Evolutionary conservation across 2,888 invertebrate genomes (phyloP), one percentile per base, ranked within the genome.

Genomic region (Chrysodeixis includens): DNA sequence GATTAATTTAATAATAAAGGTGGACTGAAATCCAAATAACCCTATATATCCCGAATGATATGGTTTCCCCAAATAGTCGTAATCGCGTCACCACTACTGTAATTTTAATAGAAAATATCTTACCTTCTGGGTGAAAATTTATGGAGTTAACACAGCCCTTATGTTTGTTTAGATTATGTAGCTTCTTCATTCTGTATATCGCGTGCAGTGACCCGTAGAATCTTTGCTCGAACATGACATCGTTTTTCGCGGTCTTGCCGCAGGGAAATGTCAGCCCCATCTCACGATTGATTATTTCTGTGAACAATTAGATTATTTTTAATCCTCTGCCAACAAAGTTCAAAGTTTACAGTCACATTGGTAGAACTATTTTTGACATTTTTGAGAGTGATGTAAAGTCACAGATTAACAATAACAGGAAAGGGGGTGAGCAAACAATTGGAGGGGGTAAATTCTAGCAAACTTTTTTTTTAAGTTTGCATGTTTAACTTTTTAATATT

Each of bases 131-230:
- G 88, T 99, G 99, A 90, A 99, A 99, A 92, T 98, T 97, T 63
- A 99, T 96, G 69, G 98, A 97, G 94, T 99, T 99, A 3, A 99
- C 99, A 95, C 99, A 99, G 70, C 99, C 99, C 81, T 94, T 95
- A 90, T 99, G 99, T 75, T 96, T 96, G 70, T 97, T 96, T 81
- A 99, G 95, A 83, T 96, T 96, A 82, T 97, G 96, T 90, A 97
- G 96, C 55, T 98, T 95, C 87, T 98, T 97, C 87, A 99, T 95
- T 78, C 98, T 96, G 90, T 98, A 97, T 10, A 98, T 97, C 75
- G 97, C 96, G 85, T 98, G 97, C 26, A 98, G 95, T 1, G 98
- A 98, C 1, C 97, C 97, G 83, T 98, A 98, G 90, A 97, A 97
- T 56, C 96, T 95, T 74, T 96, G 95, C 70, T 97, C 96, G 87